Percentiles rank a stretch among this genome's conserved stretches.
phyloP scores from a whole-genome alignment of 2,113 vertebrate genomes.

The Anser cygnoides region DNA sequence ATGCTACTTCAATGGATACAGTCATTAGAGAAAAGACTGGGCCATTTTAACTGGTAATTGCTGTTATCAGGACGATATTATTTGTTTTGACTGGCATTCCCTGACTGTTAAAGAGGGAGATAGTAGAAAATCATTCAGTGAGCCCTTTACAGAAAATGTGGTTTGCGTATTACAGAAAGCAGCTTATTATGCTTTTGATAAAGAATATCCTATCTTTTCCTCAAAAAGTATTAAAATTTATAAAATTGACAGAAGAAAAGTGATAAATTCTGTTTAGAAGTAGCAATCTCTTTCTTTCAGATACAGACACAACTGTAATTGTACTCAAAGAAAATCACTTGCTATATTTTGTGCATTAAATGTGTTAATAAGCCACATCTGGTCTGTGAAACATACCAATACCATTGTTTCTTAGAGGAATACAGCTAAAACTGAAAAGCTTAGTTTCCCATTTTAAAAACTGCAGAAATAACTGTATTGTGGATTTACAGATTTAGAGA shows the following conservation, averaged over 20 bases:
- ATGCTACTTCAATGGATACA: background rate
- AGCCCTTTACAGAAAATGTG: background rate
- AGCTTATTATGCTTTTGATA: background rate
- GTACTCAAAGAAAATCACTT: background rate
- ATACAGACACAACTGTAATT: background rate
- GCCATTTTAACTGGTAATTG: background rate
- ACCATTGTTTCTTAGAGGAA: background rate
- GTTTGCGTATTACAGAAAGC: background rate
- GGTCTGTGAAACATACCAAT: background rate
- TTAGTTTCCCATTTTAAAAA: background rate
- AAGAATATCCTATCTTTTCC: background rate
- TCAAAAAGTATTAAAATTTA: background rate
- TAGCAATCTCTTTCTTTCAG: background rate
- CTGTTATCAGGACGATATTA: background rate
- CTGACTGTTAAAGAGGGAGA: background rate
- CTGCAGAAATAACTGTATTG: background rate
- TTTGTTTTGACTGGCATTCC: background rate
- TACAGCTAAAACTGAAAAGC: background rate
- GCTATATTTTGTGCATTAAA: background rate
- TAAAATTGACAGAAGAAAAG: background rate
- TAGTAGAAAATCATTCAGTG: background rate
- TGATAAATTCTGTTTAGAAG: background rate
- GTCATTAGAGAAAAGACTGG: background rate
- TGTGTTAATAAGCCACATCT: background rate
- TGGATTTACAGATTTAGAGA: background rate